phyloP scores from a whole-genome alignment of 1,140 invertebrate genomes.

The Antheraea mylitta region DNA sequence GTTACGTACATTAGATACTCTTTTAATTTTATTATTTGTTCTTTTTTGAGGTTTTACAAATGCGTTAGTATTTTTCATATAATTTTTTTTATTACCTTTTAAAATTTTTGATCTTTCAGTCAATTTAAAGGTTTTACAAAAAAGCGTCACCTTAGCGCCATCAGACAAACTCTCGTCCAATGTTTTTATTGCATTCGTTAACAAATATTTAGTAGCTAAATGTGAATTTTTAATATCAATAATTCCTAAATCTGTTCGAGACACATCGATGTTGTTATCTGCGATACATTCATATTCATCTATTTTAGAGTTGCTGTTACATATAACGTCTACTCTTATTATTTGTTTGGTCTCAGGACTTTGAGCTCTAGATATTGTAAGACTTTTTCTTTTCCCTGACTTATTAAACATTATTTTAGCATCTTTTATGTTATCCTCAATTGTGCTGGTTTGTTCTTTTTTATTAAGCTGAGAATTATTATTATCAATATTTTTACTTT shows the following conservation, averaged over 20 bases:
- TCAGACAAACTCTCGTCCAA: slow-evolving; percentile 58
- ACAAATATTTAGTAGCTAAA: slow-evolving; percentile 56
- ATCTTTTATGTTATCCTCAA: slow-evolving; percentile 28
- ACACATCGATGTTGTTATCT: slow-evolving; percentile 14
- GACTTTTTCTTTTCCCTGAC: slow-evolving; percentile 65
- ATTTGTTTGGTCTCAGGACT: slow-evolving; percentile 74
- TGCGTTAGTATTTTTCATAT: background rate
- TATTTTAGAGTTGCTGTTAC: slow-evolving; percentile 50
- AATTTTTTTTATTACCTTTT: background rate
- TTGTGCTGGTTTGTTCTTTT: slow-evolving; percentile 21
- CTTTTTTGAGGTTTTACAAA: background rate
- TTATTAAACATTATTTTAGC: slow-evolving; percentile 60
- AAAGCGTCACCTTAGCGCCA: slow-evolving; percentile 62
- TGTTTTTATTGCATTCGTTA: slow-evolving; percentile 60
- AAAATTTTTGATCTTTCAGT: slow-evolving; percentile 36
- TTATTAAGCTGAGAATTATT: slow-evolving; percentile 13
- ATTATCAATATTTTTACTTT: slow-evolving; percentile 25
- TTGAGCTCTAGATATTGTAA: slow-evolving; percentile 67
- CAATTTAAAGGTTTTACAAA: slow-evolving; percentile 68
- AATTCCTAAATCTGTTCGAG: slow-evolving; percentile 23
- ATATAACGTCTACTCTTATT: slow-evolving; percentile 72
- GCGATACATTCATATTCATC: slow-evolving; percentile 35
- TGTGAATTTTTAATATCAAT: slow-evolving; percentile 36
- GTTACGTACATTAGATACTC: background rate
- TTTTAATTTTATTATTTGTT: background rate